phyloP scores from a whole-genome alignment of 2,113 vertebrate genomes.

The Cephalophus harveyi region DNA sequence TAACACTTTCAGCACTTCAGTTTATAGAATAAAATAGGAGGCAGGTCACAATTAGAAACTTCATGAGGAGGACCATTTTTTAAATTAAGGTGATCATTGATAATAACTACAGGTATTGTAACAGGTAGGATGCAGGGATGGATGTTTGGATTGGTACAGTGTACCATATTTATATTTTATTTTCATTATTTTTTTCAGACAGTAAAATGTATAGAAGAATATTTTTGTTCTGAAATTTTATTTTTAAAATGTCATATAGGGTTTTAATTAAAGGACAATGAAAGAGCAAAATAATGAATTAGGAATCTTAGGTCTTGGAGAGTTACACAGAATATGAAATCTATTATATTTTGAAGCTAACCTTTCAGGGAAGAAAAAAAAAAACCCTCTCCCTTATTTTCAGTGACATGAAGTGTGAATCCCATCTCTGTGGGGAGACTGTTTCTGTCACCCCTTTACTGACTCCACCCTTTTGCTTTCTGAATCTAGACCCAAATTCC shows the following conservation, averaged over 20 bases:
- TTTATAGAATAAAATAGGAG: not conserved
- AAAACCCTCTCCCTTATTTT: not conserved
- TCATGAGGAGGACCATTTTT: not conserved
- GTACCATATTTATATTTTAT: not conserved
- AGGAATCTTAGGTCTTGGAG: not conserved
- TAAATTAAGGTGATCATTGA: not conserved
- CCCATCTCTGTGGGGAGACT: not conserved
- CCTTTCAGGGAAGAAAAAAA: not conserved
- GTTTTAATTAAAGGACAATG: not conserved
- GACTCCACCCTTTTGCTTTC: not conserved
- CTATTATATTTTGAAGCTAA: not conserved
- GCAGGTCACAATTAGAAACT: not conserved
- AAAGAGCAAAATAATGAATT: not conserved
- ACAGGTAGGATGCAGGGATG: not conserved
- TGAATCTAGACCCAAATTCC: not conserved
- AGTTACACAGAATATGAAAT: not conserved
- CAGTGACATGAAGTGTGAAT: not conserved
- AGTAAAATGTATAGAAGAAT: not conserved
- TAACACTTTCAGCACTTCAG: not conserved
- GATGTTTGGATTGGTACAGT: not conserved
- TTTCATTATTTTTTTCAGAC: not conserved
- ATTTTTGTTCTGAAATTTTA: constrained; percentile 8
- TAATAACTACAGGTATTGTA: not conserved
- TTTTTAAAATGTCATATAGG: not conserved
- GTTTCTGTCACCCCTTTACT: not conserved